Evolutionary conservation across 2,113 vertebrate species (phyloP).

Genomic region (Caloenas nicobarica): DNA sequence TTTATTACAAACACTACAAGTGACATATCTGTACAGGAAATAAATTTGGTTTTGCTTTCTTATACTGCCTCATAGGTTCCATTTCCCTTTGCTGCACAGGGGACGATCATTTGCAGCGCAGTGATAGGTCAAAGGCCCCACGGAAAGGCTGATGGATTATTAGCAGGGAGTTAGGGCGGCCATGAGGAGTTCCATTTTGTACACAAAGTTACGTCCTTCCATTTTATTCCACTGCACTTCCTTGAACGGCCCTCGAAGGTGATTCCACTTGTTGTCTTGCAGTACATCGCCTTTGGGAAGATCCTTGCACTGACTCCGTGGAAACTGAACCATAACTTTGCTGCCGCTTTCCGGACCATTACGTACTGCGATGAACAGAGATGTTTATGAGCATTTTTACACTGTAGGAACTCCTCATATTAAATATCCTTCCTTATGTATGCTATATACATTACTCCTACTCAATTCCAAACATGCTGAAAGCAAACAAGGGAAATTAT

Average conservation of each 20-base stretch:
- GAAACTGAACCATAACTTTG: conserved; percentile 94
- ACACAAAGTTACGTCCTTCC: conserved; percentile 98
- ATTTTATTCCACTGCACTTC: conserved; percentile 97
- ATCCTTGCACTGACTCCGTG: conserved; percentile 91
- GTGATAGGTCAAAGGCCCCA: not conserved
- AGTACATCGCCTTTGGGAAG: conserved; percentile 90
- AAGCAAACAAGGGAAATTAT: not conserved
- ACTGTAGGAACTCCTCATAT: not conserved
- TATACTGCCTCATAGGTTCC: not conserved
- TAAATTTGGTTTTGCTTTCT: not conserved
- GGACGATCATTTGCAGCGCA: not conserved
- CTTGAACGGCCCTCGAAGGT: conserved; percentile 88
- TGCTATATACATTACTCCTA: not conserved
- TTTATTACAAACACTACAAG: not conserved
- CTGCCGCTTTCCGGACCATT: conserved; percentile 95
- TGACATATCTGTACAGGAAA: not conserved
- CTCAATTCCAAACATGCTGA: not conserved
- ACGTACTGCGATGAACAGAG: conserved; percentile 78
- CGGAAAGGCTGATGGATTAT: not conserved
- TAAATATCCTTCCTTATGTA: not conserved
- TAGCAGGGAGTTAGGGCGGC: conserved; percentile 90
- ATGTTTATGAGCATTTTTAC: not conserved
- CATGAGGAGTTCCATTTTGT: conserved; percentile 99
- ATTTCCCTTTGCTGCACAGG: not conserved
- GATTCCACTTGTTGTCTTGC: conserved; percentile 93